Evolutionary conservation across 2,113 vertebrate genomes (phyloP), one percentile per base, ranked within the genome.

Genomic region (Syngnathus typhle): DNA sequence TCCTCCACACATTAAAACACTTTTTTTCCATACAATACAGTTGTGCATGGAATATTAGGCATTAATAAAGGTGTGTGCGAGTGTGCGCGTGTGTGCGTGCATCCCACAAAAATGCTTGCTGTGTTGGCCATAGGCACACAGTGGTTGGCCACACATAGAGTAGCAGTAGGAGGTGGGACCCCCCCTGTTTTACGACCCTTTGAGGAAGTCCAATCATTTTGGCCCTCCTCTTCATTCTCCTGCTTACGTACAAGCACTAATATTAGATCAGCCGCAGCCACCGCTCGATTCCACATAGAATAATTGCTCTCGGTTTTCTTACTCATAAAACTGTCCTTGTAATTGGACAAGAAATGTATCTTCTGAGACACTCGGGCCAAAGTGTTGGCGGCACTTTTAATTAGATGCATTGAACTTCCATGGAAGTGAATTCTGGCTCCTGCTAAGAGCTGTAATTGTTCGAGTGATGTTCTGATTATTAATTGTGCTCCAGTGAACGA

Each of bases 401-500:
- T 91, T 90, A 90, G 86, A 89, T 81, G 74, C 81, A 87, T 88
- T 56, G 88, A 77, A 90, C 88, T 88, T 90, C 87, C 76, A 82
- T 84, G 81, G 81, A 88, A 89, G 88, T 87, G 76, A 84, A 88
- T 89, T 81, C 72, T 68, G 77, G 77, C 69, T 93, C 92, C 78
- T 91, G 92, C 84, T 87, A 88, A 88, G 91, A 90, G 91, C 86
- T 82, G 88, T 95, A 96, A 95, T 94, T 93, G 92, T 89, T 94
- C 93, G 78, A 91, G 92, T 96, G 95, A 96, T 94, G 90, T 93
- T 93, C 91, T 61, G n/a, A 61, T 92, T 94, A 95, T 95, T 95
- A 95, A 95, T 95, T 95, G 90, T 92, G 92, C 91, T 91, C 84
- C 90, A 92, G 91, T 93, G 92, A 94, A 91, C 88, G 91, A 91